Evolutionary conservation across 2,113 vertebrate species (phyloP).

Genomic region (Hydrochoerus hydrochaeris): DNA sequence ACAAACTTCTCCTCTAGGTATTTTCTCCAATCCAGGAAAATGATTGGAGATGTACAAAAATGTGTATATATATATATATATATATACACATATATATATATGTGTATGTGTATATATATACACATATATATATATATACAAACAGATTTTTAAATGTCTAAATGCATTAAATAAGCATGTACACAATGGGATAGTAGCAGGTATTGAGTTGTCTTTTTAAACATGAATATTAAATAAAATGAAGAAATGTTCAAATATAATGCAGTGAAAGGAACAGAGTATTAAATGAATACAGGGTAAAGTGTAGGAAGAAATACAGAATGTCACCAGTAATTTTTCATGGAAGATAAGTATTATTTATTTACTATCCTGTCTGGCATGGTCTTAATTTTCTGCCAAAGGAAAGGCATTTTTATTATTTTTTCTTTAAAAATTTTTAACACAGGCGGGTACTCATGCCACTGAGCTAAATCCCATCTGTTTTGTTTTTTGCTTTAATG

Average conservation of each 20-base stretch:
- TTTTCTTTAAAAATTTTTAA: too few relatives aligned
- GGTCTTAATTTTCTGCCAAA: background rate
- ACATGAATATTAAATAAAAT: background rate
- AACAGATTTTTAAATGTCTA: background rate
- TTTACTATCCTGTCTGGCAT: background rate
- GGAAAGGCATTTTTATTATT: background rate
- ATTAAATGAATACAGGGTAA: background rate
- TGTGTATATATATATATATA: too few relatives aligned
- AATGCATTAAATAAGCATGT: too few relatives aligned
- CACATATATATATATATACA: background rate
- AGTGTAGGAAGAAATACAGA: background rate
- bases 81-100: too few relatives aligned
- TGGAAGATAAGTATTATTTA: background rate
- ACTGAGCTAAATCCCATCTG: too few relatives aligned
- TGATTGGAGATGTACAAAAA: background rate
- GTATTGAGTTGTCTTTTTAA: background rate
- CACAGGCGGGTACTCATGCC: too few relatives aligned
- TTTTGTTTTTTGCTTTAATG: too few relatives aligned
- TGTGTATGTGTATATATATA: too few relatives aligned
- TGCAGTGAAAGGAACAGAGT: background rate
- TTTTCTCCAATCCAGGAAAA: slow-evolving; percentile 14
- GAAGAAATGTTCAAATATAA: background rate
- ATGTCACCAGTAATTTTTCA: background rate
- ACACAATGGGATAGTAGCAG: background rate
- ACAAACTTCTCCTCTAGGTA: background rate